A percentile compares a stretch with the other conserved stretches of the same genome.
phyloP scores from a whole-genome alignment of 2,113 vertebrate species.

The Cygnus atratus region DNA sequence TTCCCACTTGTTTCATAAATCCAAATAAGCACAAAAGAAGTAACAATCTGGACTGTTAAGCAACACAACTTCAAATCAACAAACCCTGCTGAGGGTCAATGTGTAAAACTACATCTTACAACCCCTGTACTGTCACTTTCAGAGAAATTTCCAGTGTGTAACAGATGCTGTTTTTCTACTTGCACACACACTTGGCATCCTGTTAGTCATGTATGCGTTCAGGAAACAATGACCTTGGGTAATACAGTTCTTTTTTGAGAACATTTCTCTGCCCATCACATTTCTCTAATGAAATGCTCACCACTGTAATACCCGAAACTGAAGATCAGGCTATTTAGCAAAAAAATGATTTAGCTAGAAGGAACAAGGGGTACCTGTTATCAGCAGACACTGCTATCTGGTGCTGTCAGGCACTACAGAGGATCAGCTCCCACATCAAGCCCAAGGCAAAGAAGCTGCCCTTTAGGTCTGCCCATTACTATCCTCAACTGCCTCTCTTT shows the following conservation, averaged over 20 bases:
- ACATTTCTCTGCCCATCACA: not conserved
- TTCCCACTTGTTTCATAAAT: not conserved
- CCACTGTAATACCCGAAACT: not conserved
- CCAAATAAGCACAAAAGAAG: not conserved
- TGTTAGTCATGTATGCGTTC: accelerated
- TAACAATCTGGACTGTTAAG: not conserved
- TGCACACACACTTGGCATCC: not conserved
- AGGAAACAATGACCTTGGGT: not conserved
- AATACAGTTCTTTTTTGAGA: not conserved
- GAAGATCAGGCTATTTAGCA: not conserved
- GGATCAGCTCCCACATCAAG: not conserved
- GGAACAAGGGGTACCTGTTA: not conserved
- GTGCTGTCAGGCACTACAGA: not conserved
- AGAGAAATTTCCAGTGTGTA: not conserved
- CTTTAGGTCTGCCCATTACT: not conserved
- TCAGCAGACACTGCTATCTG: not conserved
- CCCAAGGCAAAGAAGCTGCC: not conserved
- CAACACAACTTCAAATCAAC: not conserved
- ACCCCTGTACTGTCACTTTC: not conserved
- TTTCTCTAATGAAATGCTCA: not conserved
- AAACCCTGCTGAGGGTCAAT: not conserved
- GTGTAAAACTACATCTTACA: not conserved
- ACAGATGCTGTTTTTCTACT: not conserved
- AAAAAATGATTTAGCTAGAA: not conserved
- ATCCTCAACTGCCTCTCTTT: not conserved